phyloP scores from a whole-genome alignment of 2,113 vertebrate species.

The Channa argus region DNA sequence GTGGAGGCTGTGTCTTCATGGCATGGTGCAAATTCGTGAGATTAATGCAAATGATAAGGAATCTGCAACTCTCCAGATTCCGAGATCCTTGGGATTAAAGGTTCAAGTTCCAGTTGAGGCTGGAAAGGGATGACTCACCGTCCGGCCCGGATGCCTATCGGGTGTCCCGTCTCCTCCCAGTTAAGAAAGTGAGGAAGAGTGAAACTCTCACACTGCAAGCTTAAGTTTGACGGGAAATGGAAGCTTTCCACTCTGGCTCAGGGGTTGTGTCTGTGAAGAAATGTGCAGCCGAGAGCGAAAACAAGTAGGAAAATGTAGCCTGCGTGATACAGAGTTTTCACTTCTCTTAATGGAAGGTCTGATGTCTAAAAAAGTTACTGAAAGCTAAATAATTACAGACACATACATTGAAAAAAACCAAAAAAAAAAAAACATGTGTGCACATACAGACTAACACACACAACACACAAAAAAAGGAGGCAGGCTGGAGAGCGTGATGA shows the following conservation, averaged over 20 bases:
- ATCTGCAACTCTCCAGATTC: conserved; percentile 83
- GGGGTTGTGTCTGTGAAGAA: not conserved
- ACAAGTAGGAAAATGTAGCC: not conserved
- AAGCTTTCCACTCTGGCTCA: conserved; percentile 53
- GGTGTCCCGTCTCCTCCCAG: conserved; percentile 57
- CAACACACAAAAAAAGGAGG: not conserved
- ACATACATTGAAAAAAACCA: not conserved
- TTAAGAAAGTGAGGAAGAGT: conserved; percentile 57
- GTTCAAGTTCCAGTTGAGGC: conserved; percentile 78
- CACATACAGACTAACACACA: too few relatives aligned
- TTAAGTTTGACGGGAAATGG: conserved; percentile 47
- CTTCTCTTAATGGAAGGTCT: not conserved
- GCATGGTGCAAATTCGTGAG: conserved; percentile 81
- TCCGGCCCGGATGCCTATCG: conserved; percentile 55
- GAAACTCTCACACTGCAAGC: conserved; percentile 33
- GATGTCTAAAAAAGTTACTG: not conserved
- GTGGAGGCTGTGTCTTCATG: conserved; percentile 72
- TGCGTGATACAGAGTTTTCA: not conserved
- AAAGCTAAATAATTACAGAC: too few relatives aligned
- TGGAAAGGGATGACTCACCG: conserved; percentile 74
- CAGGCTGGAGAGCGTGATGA: conserved; percentile 24
- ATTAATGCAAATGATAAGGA: conserved; percentile 83
- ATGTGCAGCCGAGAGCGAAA: not conserved
- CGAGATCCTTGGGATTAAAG: conserved; percentile 82
- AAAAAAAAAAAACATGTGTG: not conserved